These are phyloP conservation scores for Mythimna impura DNA, from an alignment of 2,888 invertebrate genomes.

Conservation along the genomic window DNA sequence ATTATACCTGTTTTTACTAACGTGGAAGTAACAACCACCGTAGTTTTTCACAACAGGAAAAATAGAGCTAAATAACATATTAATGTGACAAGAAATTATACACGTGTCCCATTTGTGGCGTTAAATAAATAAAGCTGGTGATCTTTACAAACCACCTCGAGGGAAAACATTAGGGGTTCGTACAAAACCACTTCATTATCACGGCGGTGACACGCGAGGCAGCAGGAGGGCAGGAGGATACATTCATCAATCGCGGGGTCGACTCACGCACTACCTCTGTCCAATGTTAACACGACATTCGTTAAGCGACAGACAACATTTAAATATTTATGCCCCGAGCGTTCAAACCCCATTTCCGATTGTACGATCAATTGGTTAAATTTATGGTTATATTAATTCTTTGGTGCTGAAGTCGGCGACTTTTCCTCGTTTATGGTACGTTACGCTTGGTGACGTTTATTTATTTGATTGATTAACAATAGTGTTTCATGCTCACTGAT, in stretches of 20 bases:
- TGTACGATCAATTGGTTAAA: conserved; percentile 23
- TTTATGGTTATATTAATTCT: conserved; percentile 15
- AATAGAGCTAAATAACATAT: conserved; percentile 12
- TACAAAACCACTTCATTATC: conserved; percentile 57
- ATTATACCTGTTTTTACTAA: conserved; percentile 1
- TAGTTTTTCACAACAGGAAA: conserved; percentile 9
- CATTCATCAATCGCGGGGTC: conserved; percentile 57
- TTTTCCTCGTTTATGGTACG: background rate
- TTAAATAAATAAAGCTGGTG: conserved; percentile 45
- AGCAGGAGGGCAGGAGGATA: conserved; percentile 15
- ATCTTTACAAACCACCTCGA: conserved; percentile 42
- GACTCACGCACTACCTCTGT: conserved; percentile 40
- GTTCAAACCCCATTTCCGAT: conserved; percentile 29
- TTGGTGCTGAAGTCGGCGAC: background rate
- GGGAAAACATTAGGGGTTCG: conserved; percentile 45
- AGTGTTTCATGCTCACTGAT: background rate
- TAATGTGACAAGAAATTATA: conserved; percentile 40
- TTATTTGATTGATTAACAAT: background rate
- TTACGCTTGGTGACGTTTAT: background rate
- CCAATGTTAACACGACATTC: conserved; percentile 41
- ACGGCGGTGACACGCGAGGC: conserved; percentile 54
- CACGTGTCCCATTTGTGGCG: conserved; percentile 4
- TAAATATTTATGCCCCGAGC: conserved; percentile 47
- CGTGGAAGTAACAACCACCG: background rate
- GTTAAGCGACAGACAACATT: conserved; percentile 47